Conservation (phyloP, 1,140 invertebrate species). For the Panonychus citri region DNA sequence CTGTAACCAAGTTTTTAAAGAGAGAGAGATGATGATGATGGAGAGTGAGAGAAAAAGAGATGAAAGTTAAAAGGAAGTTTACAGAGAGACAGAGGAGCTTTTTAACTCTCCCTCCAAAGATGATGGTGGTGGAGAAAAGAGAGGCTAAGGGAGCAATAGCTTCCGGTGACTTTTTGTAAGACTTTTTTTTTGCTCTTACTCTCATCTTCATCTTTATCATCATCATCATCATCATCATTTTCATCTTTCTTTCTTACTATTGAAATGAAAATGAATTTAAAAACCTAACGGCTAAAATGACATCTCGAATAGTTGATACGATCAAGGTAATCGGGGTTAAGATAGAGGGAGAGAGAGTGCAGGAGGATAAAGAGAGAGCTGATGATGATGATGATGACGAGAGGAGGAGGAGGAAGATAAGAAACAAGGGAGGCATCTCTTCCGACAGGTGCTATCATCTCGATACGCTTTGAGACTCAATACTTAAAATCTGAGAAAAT, state of each 20-base stretch:
- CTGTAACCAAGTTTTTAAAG: too few relatives aligned
- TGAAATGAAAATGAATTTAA: background rate
- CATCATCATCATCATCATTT: too few relatives aligned
- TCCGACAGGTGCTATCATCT: too few relatives aligned
- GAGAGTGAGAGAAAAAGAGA: too few relatives aligned
- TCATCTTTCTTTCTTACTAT: background rate
- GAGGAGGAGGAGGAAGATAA: background rate
- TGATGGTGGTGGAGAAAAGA: too few relatives aligned
- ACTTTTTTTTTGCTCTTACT: background rate
- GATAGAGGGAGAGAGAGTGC: background rate
- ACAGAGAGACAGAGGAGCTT: too few relatives aligned
- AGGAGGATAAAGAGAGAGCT: background rate
- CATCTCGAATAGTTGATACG: conserved; percentile 27
- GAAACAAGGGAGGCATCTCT: background rate
- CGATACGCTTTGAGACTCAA: too few relatives aligned
- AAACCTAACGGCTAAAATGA: background rate
- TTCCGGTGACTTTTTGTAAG: background rate
- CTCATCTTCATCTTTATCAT: too few relatives aligned
- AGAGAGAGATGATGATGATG: too few relatives aligned
- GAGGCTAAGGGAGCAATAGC: background rate
- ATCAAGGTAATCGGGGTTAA: conserved; percentile 16
- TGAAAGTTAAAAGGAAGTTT: too few relatives aligned
- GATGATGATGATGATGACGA: background rate
- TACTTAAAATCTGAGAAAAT: too few relatives aligned
- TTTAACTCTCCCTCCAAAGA: too few relatives aligned